phyloP scores from a whole-genome alignment of 2,888 invertebrate species.

The Abrostola tripartita region DNA sequence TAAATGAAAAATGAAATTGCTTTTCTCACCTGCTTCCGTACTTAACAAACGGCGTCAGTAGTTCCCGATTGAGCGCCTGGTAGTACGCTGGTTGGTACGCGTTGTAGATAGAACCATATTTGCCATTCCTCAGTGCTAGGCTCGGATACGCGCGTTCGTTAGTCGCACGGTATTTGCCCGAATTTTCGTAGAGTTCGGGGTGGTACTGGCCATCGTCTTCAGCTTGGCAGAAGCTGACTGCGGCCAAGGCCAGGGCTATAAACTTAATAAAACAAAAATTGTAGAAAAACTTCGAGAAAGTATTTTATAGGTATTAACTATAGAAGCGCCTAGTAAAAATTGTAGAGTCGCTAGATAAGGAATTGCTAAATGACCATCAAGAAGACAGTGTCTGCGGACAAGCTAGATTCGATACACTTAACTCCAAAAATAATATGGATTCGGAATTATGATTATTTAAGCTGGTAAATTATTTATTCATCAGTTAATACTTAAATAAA shows the following conservation, averaged over 20 bases:
- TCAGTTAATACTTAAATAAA: too few species aligned
- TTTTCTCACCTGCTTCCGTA: constrained; percentile 64
- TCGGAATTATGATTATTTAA: not conserved
- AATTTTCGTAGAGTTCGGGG: constrained; percentile 71
- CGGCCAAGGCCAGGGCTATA: constrained; percentile 61
- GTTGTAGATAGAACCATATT: constrained; percentile 68
- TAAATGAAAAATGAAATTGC: not conserved
- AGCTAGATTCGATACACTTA: too few species aligned
- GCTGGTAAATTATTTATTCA: too few species aligned
- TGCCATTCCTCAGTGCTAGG: constrained; percentile 65
- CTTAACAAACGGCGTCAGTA: constrained; percentile 69
- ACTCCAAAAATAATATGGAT: too few species aligned
- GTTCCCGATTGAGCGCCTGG: constrained; percentile 66
- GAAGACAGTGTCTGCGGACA: too few species aligned
- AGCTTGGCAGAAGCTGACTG: constrained; percentile 65
- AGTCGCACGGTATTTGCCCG: constrained; percentile 69
- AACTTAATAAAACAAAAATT: constrained; percentile 57
- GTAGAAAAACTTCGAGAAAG: not conserved
- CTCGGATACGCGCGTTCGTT: constrained; percentile 54
- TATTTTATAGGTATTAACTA: not conserved
- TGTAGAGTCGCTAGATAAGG: not conserved
- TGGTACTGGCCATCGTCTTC: constrained; percentile 84
- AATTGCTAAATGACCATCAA: not conserved
- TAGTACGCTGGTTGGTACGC: constrained; percentile 69
- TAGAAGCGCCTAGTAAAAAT: not conserved